Conservation (phyloP, 2,888 invertebrate genomes). For the Darwinula stevensoni region DNA sequence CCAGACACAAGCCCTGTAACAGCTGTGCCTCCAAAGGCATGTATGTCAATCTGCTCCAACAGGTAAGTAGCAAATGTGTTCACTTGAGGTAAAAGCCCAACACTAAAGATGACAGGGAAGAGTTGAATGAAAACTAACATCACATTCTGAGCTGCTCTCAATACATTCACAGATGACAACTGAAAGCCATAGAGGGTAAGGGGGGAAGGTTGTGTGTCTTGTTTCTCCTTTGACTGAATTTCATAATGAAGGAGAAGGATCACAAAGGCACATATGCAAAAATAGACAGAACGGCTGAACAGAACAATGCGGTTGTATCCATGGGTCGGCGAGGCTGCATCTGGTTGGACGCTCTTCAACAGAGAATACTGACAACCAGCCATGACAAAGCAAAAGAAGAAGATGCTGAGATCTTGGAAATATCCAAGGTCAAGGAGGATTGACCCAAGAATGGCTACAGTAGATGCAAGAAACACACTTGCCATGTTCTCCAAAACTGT, state of each 20-base stretch:
- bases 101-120: conserved; percentile 74
- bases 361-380: conserved; percentile 92
- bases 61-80: conserved; percentile 88
- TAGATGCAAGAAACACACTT: conserved; percentile 48
- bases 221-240: conserved; percentile 7
- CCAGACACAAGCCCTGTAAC: conserved; percentile 27
- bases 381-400: conserved; percentile 88
- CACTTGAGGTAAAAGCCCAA: conserved; percentile 82
- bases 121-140: conserved; percentile 49
- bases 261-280: conserved; percentile 32
- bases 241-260: conserved; percentile 12
- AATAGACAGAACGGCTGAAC: conserved; percentile 78
- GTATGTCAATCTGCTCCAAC: conserved; percentile 48
- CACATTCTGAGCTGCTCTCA: conserved; percentile 35
- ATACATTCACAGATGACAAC: conserved; percentile 27
- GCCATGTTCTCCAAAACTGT: conserved; percentile 48
- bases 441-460: conserved; percentile 60
- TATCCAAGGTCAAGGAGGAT: conserved; percentile 49
- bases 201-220: conserved; percentile 9
- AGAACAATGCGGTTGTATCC: conserved; percentile 85
- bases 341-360: conserved; percentile 91
- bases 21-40: conserved; percentile 37
- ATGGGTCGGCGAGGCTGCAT: conserved; percentile 92
- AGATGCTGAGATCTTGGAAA: conserved; percentile 70
- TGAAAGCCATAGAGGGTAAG: conserved; percentile 17